A percentile compares a stretch with the other conserved stretches of the same genome.
Evolutionary conservation across 1,140 invertebrate genomes (phyloP).

Genomic region (Nephila pilipes): DNA sequence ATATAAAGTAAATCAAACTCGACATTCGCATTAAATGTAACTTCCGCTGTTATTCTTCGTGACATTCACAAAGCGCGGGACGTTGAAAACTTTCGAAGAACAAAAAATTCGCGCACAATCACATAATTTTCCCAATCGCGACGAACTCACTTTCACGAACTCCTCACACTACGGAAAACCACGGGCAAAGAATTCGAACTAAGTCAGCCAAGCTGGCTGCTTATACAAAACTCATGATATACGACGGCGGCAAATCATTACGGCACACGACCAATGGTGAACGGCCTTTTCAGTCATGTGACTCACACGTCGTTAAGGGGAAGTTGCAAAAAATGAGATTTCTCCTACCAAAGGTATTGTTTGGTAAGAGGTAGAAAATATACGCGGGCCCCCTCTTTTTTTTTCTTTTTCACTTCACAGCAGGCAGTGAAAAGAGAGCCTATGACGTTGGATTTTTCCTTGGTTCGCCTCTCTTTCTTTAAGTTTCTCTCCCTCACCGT

Average conservation of each 20-base stretch:
- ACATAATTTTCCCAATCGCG: constrained; percentile 9
- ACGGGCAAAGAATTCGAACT: constrained; percentile 36
- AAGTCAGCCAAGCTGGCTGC: constrained; percentile 6
- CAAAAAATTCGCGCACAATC: constrained; percentile 9
- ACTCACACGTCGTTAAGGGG: constrained; percentile 31
- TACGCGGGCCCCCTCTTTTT: not conserved
- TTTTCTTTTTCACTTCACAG: not conserved
- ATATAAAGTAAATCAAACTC: not conserved
- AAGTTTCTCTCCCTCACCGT: not conserved
- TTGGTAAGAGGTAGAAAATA: constrained; percentile 7
- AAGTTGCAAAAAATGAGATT: constrained; percentile 46
- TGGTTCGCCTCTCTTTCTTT: not conserved
- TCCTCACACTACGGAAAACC: constrained; percentile 23
- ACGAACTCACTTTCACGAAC: constrained; percentile 13
- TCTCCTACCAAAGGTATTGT: constrained; percentile 19
- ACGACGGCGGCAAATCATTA: constrained; percentile 28
- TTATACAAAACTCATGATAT: constrained; percentile 30
- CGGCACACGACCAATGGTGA: not conserved
- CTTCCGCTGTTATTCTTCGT: not conserved
- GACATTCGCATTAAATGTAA: not conserved
- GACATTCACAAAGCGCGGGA: not conserved
- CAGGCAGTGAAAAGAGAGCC: not conserved
- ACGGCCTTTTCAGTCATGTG: constrained; percentile 22
- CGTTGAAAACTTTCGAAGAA: not conserved
- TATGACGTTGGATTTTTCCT: constrained; percentile 5